Evolutionary conservation across 2,888 invertebrate species (phyloP).

Genomic region (Limnephilus marmoratus): DNA sequence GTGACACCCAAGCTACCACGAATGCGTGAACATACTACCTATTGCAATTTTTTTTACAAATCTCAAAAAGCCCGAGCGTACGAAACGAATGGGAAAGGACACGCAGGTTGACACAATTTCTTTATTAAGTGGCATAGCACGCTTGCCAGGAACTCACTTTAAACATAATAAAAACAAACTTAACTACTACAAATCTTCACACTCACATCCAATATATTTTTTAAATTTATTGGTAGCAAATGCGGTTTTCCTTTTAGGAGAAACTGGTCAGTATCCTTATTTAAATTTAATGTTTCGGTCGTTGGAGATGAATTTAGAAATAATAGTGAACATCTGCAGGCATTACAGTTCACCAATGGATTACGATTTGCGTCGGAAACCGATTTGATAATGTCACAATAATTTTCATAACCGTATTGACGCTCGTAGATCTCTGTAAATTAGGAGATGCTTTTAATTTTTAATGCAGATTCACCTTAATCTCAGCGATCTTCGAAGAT

Average conservation of each 20-base stretch:
- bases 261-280: neutral
- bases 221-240: neutral
- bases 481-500: neutral
- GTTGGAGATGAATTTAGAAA: neutral
- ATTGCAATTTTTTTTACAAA: no score
- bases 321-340: neutral
- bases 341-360: neutral
- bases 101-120: no score
- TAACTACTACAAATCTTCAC: neutral
- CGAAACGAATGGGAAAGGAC: no score
- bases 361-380: neutral
- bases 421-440: neutral
- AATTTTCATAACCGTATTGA: neutral
- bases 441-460: neutral
- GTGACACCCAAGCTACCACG: no score
- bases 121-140: no score
- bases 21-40: no score
- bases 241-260: neutral
- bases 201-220: neutral
- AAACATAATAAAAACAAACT: no score
- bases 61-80: no score
- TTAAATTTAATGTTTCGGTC: neutral
- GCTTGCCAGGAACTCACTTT: no score
- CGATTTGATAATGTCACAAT: neutral
- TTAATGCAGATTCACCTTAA: neutral